Conservation (phyloP, 92 coral and sea anemone genomes). For the Siderastrea siderea region DNA sequence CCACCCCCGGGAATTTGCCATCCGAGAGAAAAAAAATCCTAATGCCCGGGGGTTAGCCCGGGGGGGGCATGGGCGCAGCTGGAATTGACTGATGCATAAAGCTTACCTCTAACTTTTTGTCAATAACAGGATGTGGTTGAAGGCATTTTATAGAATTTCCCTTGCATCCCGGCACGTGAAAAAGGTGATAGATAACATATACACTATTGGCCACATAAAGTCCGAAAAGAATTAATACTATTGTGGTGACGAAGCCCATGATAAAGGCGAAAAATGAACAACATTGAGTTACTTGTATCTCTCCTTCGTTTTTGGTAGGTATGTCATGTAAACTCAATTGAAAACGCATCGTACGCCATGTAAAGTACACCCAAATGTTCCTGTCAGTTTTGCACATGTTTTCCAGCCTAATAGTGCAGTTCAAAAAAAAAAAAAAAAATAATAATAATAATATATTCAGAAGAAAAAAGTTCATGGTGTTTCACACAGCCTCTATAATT, state of each 20-base stretch:
- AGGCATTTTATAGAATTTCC: slow-evolving; percentile 82
- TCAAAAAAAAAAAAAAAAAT: too few relatives aligned
- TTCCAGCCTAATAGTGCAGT: too few relatives aligned
- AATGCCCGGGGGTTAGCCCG: too few relatives aligned
- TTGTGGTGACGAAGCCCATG: slow-evolving; percentile 79
- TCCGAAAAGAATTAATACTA: slow-evolving; percentile 79
- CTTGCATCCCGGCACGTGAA: slow-evolving; percentile 84
- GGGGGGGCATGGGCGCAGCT: too few relatives aligned
- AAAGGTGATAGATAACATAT: slow-evolving; percentile 87
- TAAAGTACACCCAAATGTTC: not conserved
- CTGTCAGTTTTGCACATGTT: not conserved
- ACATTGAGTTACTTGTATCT: not conserved
- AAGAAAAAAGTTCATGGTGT: too few relatives aligned
- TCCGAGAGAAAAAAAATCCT: too few relatives aligned
- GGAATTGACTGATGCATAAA: too few relatives aligned
- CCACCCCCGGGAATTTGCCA: too few relatives aligned
- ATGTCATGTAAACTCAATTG: slow-evolving; percentile 2
- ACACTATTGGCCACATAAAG: slow-evolving; percentile 84
- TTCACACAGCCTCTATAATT: too few relatives aligned
- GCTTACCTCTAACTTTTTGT: slow-evolving; percentile 74
- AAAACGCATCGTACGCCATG: not conserved
- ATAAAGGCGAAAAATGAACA: not conserved
- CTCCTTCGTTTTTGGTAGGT: not conserved
- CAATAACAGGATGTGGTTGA: slow-evolving; percentile 74
- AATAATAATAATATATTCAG: too few relatives aligned